Evolutionary conservation across 2,113 vertebrate genomes (phyloP).

Genomic region (Xenus cinereus): DNA sequence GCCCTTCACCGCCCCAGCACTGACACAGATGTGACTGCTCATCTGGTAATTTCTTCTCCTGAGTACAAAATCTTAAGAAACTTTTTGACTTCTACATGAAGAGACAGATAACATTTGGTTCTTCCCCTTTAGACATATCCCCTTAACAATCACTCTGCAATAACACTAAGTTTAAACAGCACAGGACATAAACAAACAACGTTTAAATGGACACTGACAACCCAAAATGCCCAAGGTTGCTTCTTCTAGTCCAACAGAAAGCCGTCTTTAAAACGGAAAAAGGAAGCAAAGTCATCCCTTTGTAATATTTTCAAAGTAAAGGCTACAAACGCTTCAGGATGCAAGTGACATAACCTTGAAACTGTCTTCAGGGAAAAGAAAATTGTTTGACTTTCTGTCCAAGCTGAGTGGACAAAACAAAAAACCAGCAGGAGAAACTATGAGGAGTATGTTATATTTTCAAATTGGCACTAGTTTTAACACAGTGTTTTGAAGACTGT

Average conservation of each 20-base stretch:
- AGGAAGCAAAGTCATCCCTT: neutral
- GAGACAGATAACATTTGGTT: neutral
- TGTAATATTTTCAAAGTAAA: conserved; percentile 11
- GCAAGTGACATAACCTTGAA: neutral
- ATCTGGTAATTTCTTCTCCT: neutral
- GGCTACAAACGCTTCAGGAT: neutral
- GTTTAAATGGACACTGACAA: neutral
- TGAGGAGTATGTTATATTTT: neutral
- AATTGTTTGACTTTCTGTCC: neutral
- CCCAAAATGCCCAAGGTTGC: neutral
- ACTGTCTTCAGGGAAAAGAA: neutral
- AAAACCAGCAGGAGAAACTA: neutral
- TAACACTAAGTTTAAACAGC: neutral
- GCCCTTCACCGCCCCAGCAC: neutral
- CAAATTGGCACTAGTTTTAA: neutral
- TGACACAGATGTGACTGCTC: neutral
- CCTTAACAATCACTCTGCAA: neutral
- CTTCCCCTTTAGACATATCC: neutral
- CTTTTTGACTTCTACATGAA: neutral
- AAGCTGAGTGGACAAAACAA: neutral
- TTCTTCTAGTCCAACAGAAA: neutral
- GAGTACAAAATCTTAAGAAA: neutral
- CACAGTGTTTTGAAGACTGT: neutral
- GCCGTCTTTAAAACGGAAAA: neutral
- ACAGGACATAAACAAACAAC: neutral